phyloP scores from a whole-genome alignment of 37 sponge, comb jelly and placozoan species.

The Ephydatia muelleri region DNA sequence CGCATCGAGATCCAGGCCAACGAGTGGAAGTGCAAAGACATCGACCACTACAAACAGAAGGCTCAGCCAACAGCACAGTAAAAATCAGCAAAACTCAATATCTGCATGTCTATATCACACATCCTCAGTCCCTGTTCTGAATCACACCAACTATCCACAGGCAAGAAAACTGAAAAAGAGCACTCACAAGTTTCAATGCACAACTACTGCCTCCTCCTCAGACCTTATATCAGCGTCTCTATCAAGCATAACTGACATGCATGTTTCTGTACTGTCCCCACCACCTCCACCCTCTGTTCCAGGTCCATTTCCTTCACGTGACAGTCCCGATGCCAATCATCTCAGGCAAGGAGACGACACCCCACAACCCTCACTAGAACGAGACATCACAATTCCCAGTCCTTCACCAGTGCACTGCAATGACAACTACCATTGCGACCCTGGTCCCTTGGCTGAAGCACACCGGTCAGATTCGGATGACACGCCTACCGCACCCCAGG shows the following conservation, averaged over 20 bases:
- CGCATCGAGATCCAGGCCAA: no score
- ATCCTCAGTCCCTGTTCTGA: constrained; percentile 1
- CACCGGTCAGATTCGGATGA: background rate
- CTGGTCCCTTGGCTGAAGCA: background rate
- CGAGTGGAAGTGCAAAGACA: background rate
- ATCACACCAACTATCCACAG: background rate
- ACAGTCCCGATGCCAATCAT: background rate
- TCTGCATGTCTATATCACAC: background rate
- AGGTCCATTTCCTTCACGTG: background rate
- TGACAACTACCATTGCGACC: no score
- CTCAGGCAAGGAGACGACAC: background rate
- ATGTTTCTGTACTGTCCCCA: background rate
- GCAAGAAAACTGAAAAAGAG: background rate
- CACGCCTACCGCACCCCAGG: background rate
- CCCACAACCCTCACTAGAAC: background rate
- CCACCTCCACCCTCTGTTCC: background rate
- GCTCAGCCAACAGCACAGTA: background rate
- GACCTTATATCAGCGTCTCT: background rate
- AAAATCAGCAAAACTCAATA: background rate
- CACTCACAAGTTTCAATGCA: background rate
- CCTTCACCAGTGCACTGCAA: background rate
- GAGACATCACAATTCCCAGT: no score
- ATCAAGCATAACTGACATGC: background rate
- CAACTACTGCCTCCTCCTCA: background rate
- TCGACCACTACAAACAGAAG: background rate